Evolutionary conservation across 2,888 invertebrate species (phyloP).

Genomic region (Eumacrocentrus americanus): DNA sequence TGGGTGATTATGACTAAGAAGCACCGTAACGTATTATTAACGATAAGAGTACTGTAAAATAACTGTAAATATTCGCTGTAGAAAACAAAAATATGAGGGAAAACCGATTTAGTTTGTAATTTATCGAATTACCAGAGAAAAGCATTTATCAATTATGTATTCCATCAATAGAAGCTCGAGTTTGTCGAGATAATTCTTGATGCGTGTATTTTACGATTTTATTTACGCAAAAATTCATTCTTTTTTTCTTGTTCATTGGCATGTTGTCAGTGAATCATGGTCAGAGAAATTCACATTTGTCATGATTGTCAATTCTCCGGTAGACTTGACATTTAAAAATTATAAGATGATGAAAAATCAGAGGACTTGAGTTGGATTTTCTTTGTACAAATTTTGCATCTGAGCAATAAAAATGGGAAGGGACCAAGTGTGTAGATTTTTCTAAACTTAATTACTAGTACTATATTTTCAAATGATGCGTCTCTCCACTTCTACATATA

Average conservation of each 20-base stretch:
- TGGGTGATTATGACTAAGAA: conserved; percentile 28
- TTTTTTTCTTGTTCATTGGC: background rate
- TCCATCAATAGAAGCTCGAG: conserved; percentile 8
- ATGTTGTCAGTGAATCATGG: background rate
- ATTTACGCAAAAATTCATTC: background rate
- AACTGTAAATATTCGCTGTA: conserved; percentile 42
- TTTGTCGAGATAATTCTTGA: background rate
- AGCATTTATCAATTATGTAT: conserved; percentile 34
- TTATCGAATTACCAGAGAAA: conserved; percentile 35
- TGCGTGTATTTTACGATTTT: background rate
- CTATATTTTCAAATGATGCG: background rate
- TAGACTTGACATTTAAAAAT: too few relatives aligned
- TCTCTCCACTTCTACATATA: background rate
- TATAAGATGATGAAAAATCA: too few relatives aligned
- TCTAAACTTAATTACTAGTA: conserved; percentile 11
- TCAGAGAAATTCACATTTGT: background rate
- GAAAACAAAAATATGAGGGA: conserved; percentile 17
- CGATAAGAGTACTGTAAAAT: conserved; percentile 44
- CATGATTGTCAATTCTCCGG: too few relatives aligned
- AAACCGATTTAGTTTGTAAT: conserved; percentile 24
- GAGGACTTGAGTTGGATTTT: background rate
- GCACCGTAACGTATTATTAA: conserved; percentile 44
- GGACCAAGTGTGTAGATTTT: conserved; percentile 13
- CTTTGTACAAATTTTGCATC: background rate
- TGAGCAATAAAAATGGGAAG: conserved; percentile 8